Percentiles rank a stretch among this genome's conserved stretches.
Evolutionary conservation across 1,140 invertebrate genomes (phyloP).

Genomic region (Camponotus vicinus): DNA sequence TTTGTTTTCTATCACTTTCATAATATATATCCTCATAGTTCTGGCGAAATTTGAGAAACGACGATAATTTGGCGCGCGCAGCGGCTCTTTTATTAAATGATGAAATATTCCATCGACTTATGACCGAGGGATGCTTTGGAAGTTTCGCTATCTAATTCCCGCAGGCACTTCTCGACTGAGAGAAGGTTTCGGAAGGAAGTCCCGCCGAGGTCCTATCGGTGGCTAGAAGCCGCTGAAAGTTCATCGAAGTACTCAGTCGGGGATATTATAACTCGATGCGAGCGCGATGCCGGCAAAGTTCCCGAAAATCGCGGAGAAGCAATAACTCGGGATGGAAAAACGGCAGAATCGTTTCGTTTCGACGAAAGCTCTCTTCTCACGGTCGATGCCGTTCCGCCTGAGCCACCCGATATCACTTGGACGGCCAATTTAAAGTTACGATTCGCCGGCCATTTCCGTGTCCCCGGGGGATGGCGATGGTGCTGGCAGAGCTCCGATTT

Average conservation of each 20-base stretch:
- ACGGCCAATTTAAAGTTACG: constrained; percentile 76
- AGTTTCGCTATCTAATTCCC: constrained; percentile 54
- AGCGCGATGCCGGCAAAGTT: constrained; percentile 29
- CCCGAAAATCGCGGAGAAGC: constrained; percentile 50
- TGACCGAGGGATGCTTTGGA: constrained; percentile 18
- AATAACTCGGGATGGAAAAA: constrained; percentile 60
- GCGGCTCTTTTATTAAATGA: constrained; percentile 29
- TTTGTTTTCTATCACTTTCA: neutral
- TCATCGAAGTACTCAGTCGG: constrained; percentile 42
- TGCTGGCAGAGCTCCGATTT: constrained; percentile 29
- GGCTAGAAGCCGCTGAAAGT: constrained; percentile 14
- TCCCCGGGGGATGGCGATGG: constrained; percentile 29
- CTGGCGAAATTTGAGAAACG: neutral
- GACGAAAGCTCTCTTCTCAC: constrained; percentile 36
- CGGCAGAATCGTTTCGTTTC: constrained; percentile 50
- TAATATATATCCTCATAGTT: neutral
- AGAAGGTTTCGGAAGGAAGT: constrained; percentile 44
- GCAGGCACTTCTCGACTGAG: constrained; percentile 29
- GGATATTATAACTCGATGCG: constrained; percentile 66
- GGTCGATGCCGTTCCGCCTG: constrained; percentile 42
- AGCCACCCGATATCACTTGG: constrained; percentile 69
- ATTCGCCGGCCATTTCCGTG: constrained; percentile 66
- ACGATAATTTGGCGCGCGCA: neutral
- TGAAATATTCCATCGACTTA: constrained; percentile 27
- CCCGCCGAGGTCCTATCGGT: neutral